Evolutionary conservation across 2,113 vertebrate species (phyloP).

Genomic region (Macquaria ambigua): DNA sequence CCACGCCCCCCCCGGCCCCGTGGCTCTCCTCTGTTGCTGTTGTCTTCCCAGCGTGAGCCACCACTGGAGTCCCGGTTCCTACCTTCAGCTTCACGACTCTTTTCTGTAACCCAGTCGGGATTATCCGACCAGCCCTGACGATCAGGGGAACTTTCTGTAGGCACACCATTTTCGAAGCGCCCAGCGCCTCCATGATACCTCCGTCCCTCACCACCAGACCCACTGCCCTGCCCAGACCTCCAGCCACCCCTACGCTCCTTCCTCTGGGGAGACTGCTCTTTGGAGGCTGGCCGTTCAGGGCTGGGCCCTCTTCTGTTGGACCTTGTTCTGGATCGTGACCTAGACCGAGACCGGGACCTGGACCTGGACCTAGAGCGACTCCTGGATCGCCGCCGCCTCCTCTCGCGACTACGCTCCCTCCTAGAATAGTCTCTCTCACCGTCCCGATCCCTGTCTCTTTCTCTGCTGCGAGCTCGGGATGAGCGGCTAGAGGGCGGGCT

Average conservation of each 20-base stretch:
- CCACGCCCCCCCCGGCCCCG: slow-evolving; percentile 81
- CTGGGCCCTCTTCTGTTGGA: slow-evolving; percentile 85
- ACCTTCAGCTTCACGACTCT: slow-evolving; percentile 84
- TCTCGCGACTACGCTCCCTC: slow-evolving; percentile 89
- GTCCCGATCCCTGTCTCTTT: slow-evolving; percentile 79
- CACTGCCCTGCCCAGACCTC: slow-evolving; percentile 57
- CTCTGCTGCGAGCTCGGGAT: slow-evolving; percentile 88
- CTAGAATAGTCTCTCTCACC: slow-evolving; percentile 75
- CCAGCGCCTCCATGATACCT: slow-evolving; percentile 84
- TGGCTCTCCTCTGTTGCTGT: slow-evolving; percentile 79
- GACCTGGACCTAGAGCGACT: slow-evolving; percentile 85
- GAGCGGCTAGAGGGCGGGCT: slow-evolving; percentile 85
- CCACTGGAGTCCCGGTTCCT: slow-evolving; percentile 85
- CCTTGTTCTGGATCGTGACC: slow-evolving; percentile 88
- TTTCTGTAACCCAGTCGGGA: slow-evolving; percentile 94
- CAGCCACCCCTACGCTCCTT: slow-evolving; percentile 85
- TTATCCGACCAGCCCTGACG: slow-evolving; percentile 86
- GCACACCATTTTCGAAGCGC: slow-evolving; percentile 76
- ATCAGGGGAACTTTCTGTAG: slow-evolving; percentile 84
- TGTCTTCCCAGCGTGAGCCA: slow-evolving; percentile 88
- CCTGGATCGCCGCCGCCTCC: slow-evolving; percentile 86
- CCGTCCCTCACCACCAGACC: slow-evolving; percentile 83
- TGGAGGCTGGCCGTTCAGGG: slow-evolving; percentile 85
- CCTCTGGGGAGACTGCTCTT: slow-evolving; percentile 88
- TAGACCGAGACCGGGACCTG: slow-evolving; percentile 84